Base-by-base conservation (phyloP, 2,113 vertebrate genomes). In the Geothlypis trichas region DNA sequence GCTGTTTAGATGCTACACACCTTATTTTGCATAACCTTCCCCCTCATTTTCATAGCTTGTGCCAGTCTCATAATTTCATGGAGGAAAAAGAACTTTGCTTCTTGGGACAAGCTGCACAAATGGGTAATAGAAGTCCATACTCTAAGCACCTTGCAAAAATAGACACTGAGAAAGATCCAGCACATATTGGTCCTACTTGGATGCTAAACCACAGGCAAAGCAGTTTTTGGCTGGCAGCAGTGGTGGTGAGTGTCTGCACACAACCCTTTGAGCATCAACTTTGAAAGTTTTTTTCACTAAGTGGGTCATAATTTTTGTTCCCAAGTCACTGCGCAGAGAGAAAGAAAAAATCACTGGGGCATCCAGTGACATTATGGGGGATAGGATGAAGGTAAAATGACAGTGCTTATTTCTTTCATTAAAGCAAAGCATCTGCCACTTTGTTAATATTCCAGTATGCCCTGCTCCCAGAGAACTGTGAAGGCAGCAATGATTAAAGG, bases 351-450 rank as follows among this genome's bases (percentile, higher is more conserved):
- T 13, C 78, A 3, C 44, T n/a, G 57, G 21, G 27, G 28, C 49
- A 93, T 13, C 7, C 33, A 28, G 30, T 44, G 47, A 41, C 55
- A 35, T 61, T 77, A 37, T 4, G 16, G 39, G 46, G 22, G 17
- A 79, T 13, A 66, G n/a, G 39, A 72, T 66, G 54, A 80, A 83
- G 63, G 52, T 35, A 81, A 46, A 74, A 63, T 61, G 69, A 89
- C 81, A 71, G 33, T 18, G 17, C 59, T 86, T 68, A 55, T 79
- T 90, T 90, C 72, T 93, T 93, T 79, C 78, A 91, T 77, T 90
- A 72, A 81, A 68, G 30, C 73, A 87, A 89, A 84, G 73, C 89
- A 89, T 75, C 80, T 87, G 89, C 52, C 28, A 44, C 80, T 78
- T 74, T 21, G 35, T 66, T 67, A 67, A 77, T 82, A 67, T 62